Evolutionary conservation across 2,888 invertebrate species (phyloP), one percentile per base, ranked within the genome.

Genomic region (Aphidoletes aphidimyza): DNA sequence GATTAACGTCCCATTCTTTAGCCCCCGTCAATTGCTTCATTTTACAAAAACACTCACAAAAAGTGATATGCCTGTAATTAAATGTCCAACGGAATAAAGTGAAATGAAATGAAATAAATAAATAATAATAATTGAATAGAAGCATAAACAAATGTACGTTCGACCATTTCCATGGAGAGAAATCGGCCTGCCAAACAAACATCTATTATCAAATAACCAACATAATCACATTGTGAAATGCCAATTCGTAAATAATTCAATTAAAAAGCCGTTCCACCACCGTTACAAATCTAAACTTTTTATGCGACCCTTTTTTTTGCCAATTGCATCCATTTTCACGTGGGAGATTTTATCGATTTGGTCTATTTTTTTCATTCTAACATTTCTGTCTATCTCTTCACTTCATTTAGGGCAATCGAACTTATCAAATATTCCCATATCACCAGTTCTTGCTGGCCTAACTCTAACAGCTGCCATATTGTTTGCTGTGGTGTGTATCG

Each of bases 401-500:
- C 69, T 86, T 83, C 85, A 85, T 86, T 88, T 89, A 94, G 94
- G 94, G 87, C 92, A 93, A 87, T 91, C 92, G 26, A 90, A 91
- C 42, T 92, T 92, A 85, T 92, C 92, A 86, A 90, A 92, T 9
- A 91, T 94, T 86, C 93, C 94, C 19, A 91, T 95, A 88, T 95
- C 94, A 86, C 95, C 95, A 19, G 92, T 96, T 85, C 91, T 96
- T 85, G 93, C 95, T 9, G 95, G 94, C 0, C 91, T 96, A 86
- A 93, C 95, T 85, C 94, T 94, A 9, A 94, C 94, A 88, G 95
- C 95, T 30, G 95, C 94, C 2, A 91, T 95, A 84, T 90, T 96
- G 84, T 94, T 95, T 49, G 93, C 95, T 8, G 93, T 95, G 3
- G 94, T 94, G 17, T 95, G 95, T 88, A 93, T 94, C 19, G 94